Base-by-base conservation (phyloP, 2,797 vertebrate species). In the Chelidonichthys spinosus region DNA sequence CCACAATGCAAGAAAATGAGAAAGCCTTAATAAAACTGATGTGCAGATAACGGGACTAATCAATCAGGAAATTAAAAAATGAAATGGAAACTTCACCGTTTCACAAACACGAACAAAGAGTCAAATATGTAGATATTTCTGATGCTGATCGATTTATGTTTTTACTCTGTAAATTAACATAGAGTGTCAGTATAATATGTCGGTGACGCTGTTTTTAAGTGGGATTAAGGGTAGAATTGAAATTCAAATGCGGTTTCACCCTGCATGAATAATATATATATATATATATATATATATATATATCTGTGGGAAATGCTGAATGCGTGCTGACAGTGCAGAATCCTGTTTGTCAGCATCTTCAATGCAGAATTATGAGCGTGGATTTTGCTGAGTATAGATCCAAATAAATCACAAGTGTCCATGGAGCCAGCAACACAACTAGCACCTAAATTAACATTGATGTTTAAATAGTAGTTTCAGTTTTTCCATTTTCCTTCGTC, bases 341-440 rank as follows among this genome's bases (percentile, higher is more conserved):
- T 53, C 1, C 10, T 40, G 56, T 71, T 72, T 47, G 66, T 82
- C 72, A 67, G 72, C 76, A 64, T 82, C 61, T 78, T 81, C 42
- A 49, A n/a, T 67, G 33, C 54, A 73, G 46, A 85, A 81, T 76
- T 69, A 63, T 69, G 63, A 61, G 37, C 2, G 7, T 5, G 13
- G 11, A 54, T 66, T 82, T 79, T 65, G 79, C 70, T 82, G 75
- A 81, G 65, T 17, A 56, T 17, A 7, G 58, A 54, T 42, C 40
- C 1, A 15, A 60, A 63, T 52, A 46, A 46, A 67, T 80, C 69
- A 62, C 52, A 63, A 10, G 63, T 65, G 63, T 78, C 68, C 72
- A 54, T 71, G 37, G 61, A 50, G 40, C 35, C 66, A 58, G 59
- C 55, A 47, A 33, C 11, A 6, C 33, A 33, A 14, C 63, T 18